Percentiles rank a stretch among this genome's conserved stretches.
phyloP scores from a whole-genome alignment of 2,113 vertebrate species.

The Saccopteryx leptura region DNA sequence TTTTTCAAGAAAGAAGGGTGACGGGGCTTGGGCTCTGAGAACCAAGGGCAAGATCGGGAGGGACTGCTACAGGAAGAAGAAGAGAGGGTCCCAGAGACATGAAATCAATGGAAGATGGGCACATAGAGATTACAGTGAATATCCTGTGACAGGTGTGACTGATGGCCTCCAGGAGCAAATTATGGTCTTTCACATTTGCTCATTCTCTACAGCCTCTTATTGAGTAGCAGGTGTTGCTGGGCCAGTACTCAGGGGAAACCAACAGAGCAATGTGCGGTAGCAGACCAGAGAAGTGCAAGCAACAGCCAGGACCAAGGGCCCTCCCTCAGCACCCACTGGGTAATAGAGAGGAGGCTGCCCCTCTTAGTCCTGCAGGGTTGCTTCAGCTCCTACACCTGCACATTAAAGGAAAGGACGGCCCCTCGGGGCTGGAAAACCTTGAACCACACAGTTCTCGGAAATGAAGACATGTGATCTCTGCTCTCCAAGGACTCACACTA shows the following conservation, averaged over 20 bases:
- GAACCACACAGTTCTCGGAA: not conserved
- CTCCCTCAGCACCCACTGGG: not conserved
- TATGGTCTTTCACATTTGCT: not conserved
- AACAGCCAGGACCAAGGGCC: not conserved
- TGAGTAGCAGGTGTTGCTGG: not conserved
- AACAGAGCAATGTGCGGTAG: not conserved
- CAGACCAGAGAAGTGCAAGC: not conserved
- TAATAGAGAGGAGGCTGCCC: not conserved
- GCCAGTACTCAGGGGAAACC: not conserved
- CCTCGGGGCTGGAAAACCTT: not conserved
- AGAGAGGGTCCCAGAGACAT: not conserved
- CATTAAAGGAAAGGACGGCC: not conserved
- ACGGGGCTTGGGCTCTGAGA: not conserved
- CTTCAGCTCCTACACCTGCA: not conserved
- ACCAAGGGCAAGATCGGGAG: not conserved
- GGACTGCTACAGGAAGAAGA: not conserved
- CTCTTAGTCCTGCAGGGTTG: rapidly evolving
- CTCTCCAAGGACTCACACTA: not conserved
- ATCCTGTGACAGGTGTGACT: rapidly evolving
- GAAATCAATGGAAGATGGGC: not conserved
- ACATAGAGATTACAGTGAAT: not conserved
- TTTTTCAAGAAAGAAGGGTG: not conserved
- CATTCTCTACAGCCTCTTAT: not conserved
- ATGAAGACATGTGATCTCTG: not conserved
- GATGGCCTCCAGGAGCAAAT: not conserved